These are phyloP conservation scores for Drosophila ficusphila DNA, from an alignment of 1,140 invertebrate species.

Conservation along the genomic window DNA sequence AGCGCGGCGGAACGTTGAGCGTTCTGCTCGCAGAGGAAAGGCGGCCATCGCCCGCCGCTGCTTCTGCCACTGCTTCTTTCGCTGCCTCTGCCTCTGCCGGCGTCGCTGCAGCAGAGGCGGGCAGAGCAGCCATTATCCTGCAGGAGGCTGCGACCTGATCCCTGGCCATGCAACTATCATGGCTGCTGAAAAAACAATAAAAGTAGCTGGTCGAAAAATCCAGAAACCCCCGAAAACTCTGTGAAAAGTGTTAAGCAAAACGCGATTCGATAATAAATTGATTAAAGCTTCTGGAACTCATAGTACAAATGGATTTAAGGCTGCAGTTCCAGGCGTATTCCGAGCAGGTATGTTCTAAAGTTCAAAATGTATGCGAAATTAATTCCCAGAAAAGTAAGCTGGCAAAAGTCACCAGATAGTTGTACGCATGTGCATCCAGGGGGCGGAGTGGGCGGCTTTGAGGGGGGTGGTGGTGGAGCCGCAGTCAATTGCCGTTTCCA, in stretches of 20 bases:
- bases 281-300: too few species aligned
- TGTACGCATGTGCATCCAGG: constrained; percentile 69
- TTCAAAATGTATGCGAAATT: not conserved
- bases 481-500: constrained; percentile 46
- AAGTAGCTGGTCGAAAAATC: not conserved
- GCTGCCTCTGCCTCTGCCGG: constrained; percentile 15
- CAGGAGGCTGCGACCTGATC: constrained; percentile 39
- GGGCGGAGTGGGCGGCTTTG: constrained; percentile 12
- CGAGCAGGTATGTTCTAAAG: constrained; percentile 20
- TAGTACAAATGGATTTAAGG: constrained; percentile 2
- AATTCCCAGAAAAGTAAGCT: not conserved
- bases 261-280: not conserved
- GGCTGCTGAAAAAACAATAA: constrained; percentile 17
- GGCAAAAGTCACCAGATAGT: constrained; percentile 20
- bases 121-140: constrained; percentile 50
- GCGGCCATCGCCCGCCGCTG: constrained; percentile 49
- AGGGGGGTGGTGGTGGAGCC: constrained; percentile 5
- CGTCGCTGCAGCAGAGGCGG: constrained; percentile 29
- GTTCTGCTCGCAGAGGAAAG: constrained; percentile 37
- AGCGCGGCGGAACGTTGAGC: constrained; percentile 68
- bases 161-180: constrained; percentile 6
- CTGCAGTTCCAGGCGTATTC: not conserved
- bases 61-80: constrained; percentile 10
- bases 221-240: not conserved
- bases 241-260: constrained; percentile 20